phyloP scores from a whole-genome alignment of 2,888 invertebrate species.

The Drosophila kambysellisi region DNA sequence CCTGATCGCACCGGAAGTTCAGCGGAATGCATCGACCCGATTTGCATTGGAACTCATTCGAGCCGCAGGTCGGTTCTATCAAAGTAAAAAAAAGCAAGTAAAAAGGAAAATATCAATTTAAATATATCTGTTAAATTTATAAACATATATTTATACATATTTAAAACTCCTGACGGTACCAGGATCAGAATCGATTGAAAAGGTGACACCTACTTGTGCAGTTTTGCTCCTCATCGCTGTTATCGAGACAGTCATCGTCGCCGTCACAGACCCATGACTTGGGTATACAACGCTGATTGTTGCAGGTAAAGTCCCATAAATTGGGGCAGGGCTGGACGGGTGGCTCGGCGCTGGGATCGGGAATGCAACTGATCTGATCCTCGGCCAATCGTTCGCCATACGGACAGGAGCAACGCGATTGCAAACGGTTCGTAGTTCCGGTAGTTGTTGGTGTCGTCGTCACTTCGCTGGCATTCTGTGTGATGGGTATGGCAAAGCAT shows the following conservation, averaged over 20 bases:
- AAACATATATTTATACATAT: no score
- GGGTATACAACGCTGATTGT: constrained; percentile 95
- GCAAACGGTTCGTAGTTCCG: constrained; percentile 83
- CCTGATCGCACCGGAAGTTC: constrained; percentile 95
- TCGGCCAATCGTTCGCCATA: constrained; percentile 93
- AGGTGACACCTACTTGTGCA: constrained; percentile 91
- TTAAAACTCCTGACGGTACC: no score
- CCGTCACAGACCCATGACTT: constrained; percentile 98
- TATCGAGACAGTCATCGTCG: constrained; percentile 97
- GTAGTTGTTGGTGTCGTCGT: constrained; percentile 79
- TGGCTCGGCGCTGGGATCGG: constrained; percentile 94
- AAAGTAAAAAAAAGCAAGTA: not conserved
- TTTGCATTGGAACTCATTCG: constrained; percentile 96
- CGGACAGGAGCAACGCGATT: constrained; percentile 94
- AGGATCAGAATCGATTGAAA: no score
- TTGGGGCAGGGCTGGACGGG: constrained; percentile 95
- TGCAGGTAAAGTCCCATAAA: constrained; percentile 97
- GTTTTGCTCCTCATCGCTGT: constrained; percentile 97
- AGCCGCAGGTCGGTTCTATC: constrained; percentile 93
- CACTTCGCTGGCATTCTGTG: constrained; percentile 78
- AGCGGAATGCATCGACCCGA: constrained; percentile 96
- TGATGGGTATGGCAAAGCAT: constrained; percentile 94
- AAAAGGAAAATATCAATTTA: not conserved
- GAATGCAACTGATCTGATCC: constrained; percentile 90
- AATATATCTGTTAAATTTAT: no score